Percentiles rank a stretch among this genome's conserved stretches.
These are phyloP conservation scores for Brachyrhaphis roseni DNA, from an alignment of 2,797 vertebrate species.

Conservation along the genomic window DNA sequence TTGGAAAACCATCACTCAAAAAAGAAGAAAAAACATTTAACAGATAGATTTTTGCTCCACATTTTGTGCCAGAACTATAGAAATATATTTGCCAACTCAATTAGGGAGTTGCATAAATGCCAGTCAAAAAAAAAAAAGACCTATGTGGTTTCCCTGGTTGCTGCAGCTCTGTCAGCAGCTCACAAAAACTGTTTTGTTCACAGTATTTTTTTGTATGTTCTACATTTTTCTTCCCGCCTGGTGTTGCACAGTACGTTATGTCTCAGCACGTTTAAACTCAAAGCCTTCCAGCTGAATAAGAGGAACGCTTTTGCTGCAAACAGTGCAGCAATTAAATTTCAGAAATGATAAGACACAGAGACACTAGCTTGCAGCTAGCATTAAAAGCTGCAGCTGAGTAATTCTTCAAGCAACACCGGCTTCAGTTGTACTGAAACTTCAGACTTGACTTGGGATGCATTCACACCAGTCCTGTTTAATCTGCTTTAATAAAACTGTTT, in stretches of 20 bases:
- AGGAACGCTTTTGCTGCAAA: conserved; percentile 43
- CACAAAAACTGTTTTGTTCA: conserved; percentile 37
- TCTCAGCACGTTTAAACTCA: conserved; percentile 54
- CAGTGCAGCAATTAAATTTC: conserved; percentile 43
- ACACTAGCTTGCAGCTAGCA: conserved; percentile 49
- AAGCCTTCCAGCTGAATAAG: conserved; percentile 47
- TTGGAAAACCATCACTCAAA: conserved; percentile 3
- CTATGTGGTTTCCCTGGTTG: conserved; percentile 25
- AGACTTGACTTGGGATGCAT: neutral
- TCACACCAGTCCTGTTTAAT: no score
- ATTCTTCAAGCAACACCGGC: neutral
- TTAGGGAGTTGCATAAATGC: conserved; percentile 47
- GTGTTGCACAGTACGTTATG: conserved; percentile 49
- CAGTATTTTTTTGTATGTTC: conserved; percentile 28
- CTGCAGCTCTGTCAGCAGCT: conserved; percentile 33
- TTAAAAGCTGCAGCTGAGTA: conserved; percentile 20
- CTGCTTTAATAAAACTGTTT: no score
- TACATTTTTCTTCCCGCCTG: conserved; percentile 40
- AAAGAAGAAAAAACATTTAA: neutral
- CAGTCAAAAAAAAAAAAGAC: conserved; percentile 19
- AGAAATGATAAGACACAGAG: conserved; percentile 52
- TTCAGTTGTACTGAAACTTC: neutral
- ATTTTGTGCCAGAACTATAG: neutral
- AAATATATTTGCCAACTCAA: conserved; percentile 43
- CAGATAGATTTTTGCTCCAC: neutral